A percentile compares a stretch with the other conserved stretches of the same genome.
Conservation (phyloP, 1,140 invertebrate genomes). For the Pissodes strobi region DNA sequence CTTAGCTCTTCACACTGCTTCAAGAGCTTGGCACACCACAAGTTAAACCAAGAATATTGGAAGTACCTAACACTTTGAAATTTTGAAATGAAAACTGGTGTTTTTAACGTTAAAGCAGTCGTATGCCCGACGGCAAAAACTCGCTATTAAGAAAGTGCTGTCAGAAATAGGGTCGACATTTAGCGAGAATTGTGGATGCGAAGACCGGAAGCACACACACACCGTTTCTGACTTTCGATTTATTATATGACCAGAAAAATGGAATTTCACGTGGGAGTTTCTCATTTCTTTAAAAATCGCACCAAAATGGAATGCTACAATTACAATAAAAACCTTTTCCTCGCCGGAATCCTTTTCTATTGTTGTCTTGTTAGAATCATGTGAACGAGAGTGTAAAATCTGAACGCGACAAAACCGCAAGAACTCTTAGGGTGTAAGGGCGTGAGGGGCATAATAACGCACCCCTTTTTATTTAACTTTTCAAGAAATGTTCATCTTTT, state of each 20-base stretch:
- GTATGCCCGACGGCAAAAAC: background rate
- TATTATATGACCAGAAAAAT: conserved; percentile 33
- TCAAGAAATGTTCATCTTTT: background rate
- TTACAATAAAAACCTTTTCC: conserved; percentile 38
- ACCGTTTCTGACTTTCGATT: conserved; percentile 25
- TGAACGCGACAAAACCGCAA: conserved; percentile 20
- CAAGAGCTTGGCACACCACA: too few relatives aligned
- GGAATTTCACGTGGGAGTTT: conserved; percentile 24
- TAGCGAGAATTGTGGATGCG: conserved; percentile 13
- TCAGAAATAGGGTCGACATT: conserved; percentile 16
- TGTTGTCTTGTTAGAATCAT: conserved; percentile 33
- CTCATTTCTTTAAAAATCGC: conserved; percentile 27
- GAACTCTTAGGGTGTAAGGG: conserved; percentile 13
- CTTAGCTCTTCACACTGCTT: too few relatives aligned
- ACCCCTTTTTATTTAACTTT: conserved; percentile 20
- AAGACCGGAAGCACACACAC: conserved; percentile 24
- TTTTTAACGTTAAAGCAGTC: too few relatives aligned
- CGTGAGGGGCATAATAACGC: conserved; percentile 7
- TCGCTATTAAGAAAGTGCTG: conserved; percentile 17
- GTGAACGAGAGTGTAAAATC: conserved; percentile 34
- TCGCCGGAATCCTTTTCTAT: conserved; percentile 26
- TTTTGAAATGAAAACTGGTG: too few relatives aligned
- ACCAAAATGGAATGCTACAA: conserved; percentile 32
- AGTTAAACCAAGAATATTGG: too few relatives aligned
- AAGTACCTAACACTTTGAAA: too few relatives aligned